Conservation (phyloP, 2,888 invertebrate genomes). For the Thymelicus lineola region DNA sequence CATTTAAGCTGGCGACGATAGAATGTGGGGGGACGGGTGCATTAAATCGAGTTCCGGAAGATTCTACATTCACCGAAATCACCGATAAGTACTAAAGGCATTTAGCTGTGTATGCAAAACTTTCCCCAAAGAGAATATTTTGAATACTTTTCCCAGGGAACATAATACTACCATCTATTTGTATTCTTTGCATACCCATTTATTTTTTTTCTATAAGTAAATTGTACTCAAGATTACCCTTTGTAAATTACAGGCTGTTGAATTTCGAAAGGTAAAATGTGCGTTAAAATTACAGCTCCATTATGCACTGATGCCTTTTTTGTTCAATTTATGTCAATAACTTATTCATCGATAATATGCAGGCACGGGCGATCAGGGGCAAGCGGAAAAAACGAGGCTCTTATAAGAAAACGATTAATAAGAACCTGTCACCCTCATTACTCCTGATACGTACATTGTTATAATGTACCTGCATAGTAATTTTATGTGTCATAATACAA, state of each 20-base stretch:
- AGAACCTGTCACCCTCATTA: constrained; percentile 16
- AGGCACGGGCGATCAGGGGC: not conserved
- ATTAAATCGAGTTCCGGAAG: too few species aligned
- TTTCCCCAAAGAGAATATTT: too few species aligned
- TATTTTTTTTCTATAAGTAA: not conserved
- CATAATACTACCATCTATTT: not conserved
- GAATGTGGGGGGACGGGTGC: too few species aligned
- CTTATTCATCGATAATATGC: constrained; percentile 8
- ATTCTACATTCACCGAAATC: too few species aligned
- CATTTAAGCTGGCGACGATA: too few species aligned
- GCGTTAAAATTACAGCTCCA: not conserved
- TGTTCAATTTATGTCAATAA: constrained; percentile 7
- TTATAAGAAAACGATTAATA: constrained; percentile 15
- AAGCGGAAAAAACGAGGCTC: not conserved
- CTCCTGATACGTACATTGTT: too few species aligned
- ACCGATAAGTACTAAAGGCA: too few species aligned
- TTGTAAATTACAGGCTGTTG: constrained; percentile 1
- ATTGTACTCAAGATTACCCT: not conserved
- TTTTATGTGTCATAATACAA: not conserved
- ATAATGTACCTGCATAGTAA: not conserved
- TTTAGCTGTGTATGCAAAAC: too few species aligned
- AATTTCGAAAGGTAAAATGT: constrained; percentile 1
- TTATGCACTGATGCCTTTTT: constrained; percentile 10
- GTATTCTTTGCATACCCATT: not conserved
- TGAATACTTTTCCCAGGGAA: too few species aligned